Evolutionary conservation across 30 jellyfish, hydroid and myxozoan genomes (phyloP).

Genomic region (Turritopsis dohrnii): DNA sequence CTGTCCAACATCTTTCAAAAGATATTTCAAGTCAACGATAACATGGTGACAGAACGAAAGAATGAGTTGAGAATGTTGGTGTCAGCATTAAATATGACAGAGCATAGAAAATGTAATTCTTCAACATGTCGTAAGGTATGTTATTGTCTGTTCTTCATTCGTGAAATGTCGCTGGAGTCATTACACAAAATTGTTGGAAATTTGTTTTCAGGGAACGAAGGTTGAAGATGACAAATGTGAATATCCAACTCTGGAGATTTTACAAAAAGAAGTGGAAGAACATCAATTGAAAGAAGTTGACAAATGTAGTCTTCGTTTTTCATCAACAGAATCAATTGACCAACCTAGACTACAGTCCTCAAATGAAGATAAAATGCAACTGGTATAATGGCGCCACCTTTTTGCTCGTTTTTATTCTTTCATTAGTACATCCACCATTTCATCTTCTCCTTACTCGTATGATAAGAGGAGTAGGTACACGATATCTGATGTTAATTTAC

Average conservation of each 20-base stretch:
- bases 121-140: constrained; percentile 5
- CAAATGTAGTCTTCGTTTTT: neutral
- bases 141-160: neutral
- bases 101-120: neutral
- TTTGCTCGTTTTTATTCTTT: too few relatives aligned
- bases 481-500: too few relatives aligned
- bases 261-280: constrained; percentile 7
- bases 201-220: neutral
- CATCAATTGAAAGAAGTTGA: neutral
- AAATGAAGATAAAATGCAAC: too few relatives aligned
- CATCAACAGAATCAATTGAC: constrained; percentile 6
- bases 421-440: too few relatives aligned
- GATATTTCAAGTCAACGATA: neutral
- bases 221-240: neutral
- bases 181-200: too few relatives aligned
- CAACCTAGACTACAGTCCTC: too few relatives aligned
- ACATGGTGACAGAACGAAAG: neutral
- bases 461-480: too few relatives aligned
- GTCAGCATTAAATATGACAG: neutral
- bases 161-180: too few relatives aligned
- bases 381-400: too few relatives aligned
- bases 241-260: constrained; percentile 6
- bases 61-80: neutral
- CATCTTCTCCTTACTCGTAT: too few relatives aligned
- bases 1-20: neutral